These are phyloP conservation scores for Drosophila yooni DNA, from an alignment of 2,888 invertebrate species.

Conservation along the genomic window DNA sequence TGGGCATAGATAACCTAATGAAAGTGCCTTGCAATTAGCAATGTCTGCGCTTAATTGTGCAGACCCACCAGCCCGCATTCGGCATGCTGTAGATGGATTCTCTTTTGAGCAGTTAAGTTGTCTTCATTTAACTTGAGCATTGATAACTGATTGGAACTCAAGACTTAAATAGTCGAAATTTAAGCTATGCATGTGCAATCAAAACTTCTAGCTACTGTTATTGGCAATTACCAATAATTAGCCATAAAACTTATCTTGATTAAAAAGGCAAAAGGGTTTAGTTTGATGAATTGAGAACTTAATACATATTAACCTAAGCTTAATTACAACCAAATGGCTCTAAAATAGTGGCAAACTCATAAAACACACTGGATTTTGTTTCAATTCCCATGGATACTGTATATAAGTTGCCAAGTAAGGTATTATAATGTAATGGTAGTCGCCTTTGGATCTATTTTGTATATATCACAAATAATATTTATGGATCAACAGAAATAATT, in stretches of 20 bases:
- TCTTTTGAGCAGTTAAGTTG: constrained; percentile 10
- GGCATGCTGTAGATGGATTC: constrained; percentile 8
- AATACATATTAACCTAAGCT: background rate
- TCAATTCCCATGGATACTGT: background rate
- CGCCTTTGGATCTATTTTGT: background rate
- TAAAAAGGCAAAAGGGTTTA: background rate
- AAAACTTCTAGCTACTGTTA: constrained; percentile 28
- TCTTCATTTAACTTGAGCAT: constrained; percentile 15
- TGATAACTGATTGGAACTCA: constrained; percentile 14
- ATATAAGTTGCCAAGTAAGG: background rate
- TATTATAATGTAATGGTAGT: background rate
- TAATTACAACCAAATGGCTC: background rate
- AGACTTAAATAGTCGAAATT: background rate
- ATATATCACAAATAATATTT: background rate
- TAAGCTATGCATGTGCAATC: constrained; percentile 19
- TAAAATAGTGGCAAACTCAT: background rate
- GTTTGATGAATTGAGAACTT: constrained; percentile 2
- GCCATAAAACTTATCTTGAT: constrained; percentile 39
- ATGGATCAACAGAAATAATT: constrained; percentile 22
- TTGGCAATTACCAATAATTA: constrained; percentile 35
- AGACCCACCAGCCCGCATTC: constrained; percentile 13
- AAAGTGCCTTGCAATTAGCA: constrained; percentile 61
- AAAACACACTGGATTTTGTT: too few species aligned
- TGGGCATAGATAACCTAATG: constrained; percentile 64
- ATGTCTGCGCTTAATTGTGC: constrained; percentile 46